Conservation (phyloP, 2,113 vertebrate species). For the western clawed frog (Xenopus tropicalis) region DNA sequence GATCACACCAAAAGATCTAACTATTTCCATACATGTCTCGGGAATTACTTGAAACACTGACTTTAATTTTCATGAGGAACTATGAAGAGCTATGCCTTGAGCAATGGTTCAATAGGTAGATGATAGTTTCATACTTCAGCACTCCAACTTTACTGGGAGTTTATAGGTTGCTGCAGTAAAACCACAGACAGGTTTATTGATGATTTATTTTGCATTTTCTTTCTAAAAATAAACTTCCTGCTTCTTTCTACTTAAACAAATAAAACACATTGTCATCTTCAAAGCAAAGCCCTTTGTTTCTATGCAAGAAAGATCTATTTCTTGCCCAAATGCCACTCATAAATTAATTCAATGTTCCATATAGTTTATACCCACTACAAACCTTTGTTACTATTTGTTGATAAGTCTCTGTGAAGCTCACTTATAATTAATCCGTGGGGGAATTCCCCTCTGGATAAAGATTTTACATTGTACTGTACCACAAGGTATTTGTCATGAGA, state of each 20-base stretch:
- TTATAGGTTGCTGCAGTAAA: neutral
- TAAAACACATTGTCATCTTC: neutral
- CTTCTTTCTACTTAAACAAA: neutral
- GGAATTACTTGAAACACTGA: too few relatives aligned
- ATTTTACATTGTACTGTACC: slow-evolving; percentile 28
- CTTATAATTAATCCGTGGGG: slow-evolving; percentile 46
- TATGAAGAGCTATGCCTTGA: too few relatives aligned
- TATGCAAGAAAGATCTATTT: slow-evolving; percentile 5
- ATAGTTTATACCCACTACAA: neutral
- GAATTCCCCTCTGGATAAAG: slow-evolving; percentile 48
- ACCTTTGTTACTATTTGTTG: slow-evolving; percentile 25
- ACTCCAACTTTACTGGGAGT: too few relatives aligned
- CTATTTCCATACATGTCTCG: too few relatives aligned
- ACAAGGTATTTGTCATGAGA: slow-evolving; percentile 36
- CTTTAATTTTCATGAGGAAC: too few relatives aligned
- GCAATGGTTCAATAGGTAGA: too few relatives aligned
- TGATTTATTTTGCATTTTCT: neutral
- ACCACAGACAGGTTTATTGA: neutral
- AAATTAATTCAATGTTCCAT: slow-evolving; percentile 7
- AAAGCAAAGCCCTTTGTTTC: neutral
- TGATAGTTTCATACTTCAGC: too few relatives aligned
- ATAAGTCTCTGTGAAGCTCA: slow-evolving; percentile 40
- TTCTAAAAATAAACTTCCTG: neutral
- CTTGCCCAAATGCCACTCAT: neutral
- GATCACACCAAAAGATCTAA: too few relatives aligned